phyloP scores from a whole-genome alignment of 2,797 vertebrate species.

The Chloroceryle amazona region DNA sequence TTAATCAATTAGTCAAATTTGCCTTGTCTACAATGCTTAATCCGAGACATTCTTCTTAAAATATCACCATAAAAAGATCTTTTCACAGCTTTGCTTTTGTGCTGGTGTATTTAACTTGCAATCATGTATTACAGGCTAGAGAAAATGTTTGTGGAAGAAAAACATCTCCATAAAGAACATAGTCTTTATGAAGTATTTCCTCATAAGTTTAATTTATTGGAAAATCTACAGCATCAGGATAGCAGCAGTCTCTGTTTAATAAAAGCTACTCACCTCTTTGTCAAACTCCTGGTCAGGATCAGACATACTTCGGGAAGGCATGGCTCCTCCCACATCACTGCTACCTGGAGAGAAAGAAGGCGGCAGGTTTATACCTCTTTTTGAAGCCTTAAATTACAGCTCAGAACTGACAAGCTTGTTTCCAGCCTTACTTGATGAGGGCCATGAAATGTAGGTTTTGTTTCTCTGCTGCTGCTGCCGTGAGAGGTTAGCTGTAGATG shows the following conservation, averaged over 20 bases:
- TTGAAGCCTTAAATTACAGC: not conserved
- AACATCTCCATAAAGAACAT: not conserved
- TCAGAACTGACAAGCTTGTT: not conserved
- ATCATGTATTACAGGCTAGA: not conserved
- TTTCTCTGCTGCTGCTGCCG: slow-evolving; percentile 83
- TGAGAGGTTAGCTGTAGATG: slow-evolving; percentile 84
- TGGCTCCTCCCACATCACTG: slow-evolving; percentile 85
- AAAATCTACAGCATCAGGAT: not conserved
- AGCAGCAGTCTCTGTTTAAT: accelerated
- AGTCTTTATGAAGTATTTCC: not conserved
- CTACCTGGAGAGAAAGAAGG: slow-evolving; percentile 66
- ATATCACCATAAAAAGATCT: not conserved
- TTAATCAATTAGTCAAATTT: slow-evolving; percentile 66
- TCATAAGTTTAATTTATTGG: not conserved
- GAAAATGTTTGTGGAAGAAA: not conserved
- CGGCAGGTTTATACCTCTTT: not conserved
- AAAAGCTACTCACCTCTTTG: slow-evolving; percentile 86
- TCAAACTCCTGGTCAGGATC: slow-evolving; percentile 93
- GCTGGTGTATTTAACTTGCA: not conserved
- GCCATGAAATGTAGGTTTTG: slow-evolving; percentile 93
- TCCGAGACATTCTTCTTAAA: slow-evolving; percentile 25
- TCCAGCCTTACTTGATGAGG: slow-evolving; percentile 87
- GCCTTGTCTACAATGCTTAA: slow-evolving; percentile 26
- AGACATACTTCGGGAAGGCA: slow-evolving; percentile 88
- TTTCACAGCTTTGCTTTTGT: slow-evolving; percentile 1